Base-by-base conservation (phyloP, 1,140 invertebrate genomes). In the Telenomus remus region DNA sequence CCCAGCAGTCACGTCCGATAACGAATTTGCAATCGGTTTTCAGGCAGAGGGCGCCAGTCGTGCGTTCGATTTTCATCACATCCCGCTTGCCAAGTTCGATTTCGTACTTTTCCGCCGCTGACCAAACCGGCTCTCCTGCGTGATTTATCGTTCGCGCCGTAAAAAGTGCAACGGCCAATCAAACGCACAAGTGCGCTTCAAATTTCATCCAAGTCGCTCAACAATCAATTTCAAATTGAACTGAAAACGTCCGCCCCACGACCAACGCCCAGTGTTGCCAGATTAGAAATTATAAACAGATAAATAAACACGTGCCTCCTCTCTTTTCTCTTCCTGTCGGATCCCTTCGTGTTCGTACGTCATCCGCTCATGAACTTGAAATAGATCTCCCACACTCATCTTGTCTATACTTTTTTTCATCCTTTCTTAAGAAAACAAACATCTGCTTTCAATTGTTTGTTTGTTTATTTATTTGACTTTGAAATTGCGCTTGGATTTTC, bases 21-120 rank as follows among this genome's bases (percentile, higher is more conserved):
- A 57, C 59, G 54, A 14, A 60, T 54, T 59, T 49, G 34, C 46
- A 43, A 65, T 59, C 60, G 55, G 55, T 65, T 65, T 73, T 57
- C 0, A n/a, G n/a, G n/a, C 11, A 19, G 85, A 84, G 81, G 84
- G 84, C 85, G 85, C 84, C 80, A 86, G 82, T 77, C 77, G 78
- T 55, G 19, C 65, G 50, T 55, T 54, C 57, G 59, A 70, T 80
- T 80, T 79, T 82, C 74, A n/a, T 81, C 81, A 69, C 75, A 54
- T 79, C 72, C 37, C 19, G 37, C 43, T 48, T 72, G 71, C 19
- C 19, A 27, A 27, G 79, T 79, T 80, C 69, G 78, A 68, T n/a
- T n/a, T n/a, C n/a, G n/a, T 69, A 73, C 55, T 83, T 82, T 83
- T 81, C 79, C 76, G 59, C 65, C 34, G n/a, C 54, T 53, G 49